Evolutionary conservation across 2,888 invertebrate species (phyloP).

Genomic region (Ferdinandea cuprea): DNA sequence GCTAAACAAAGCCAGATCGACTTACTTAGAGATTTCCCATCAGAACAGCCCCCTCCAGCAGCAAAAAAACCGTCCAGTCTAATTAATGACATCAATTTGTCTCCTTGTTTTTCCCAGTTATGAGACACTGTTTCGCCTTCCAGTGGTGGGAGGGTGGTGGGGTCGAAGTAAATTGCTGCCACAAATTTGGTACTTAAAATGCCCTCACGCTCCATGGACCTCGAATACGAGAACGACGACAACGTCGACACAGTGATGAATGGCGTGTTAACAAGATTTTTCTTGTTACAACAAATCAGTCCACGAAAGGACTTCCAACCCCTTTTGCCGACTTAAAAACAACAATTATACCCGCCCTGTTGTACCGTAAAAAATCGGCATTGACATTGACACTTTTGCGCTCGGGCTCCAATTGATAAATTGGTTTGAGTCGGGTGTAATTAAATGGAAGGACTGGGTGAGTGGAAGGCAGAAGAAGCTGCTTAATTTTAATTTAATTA

Average conservation of each 20-base stretch:
- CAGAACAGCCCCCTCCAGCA: neutral
- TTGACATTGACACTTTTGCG: constrained; percentile 68
- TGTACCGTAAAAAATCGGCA: constrained; percentile 66
- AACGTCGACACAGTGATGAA: constrained; percentile 79
- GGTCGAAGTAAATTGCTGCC: constrained; percentile 75
- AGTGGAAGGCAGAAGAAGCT: constrained; percentile 32
- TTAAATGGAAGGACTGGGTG: constrained; percentile 46
- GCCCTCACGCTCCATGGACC: constrained; percentile 75
- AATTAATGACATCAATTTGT: constrained; percentile 81
- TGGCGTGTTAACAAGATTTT: constrained; percentile 83
- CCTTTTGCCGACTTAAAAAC: constrained; percentile 19
- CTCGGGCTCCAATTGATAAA: constrained; percentile 61
- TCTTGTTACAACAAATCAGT: constrained; percentile 75
- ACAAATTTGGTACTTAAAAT: constrained; percentile 76
- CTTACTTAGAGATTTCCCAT: constrained; percentile 15
- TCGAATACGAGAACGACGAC: constrained; percentile 16
- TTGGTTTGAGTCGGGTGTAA: constrained; percentile 57
- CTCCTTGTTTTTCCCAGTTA: constrained; percentile 75
- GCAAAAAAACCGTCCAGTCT: constrained; percentile 74
- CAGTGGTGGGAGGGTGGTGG: neutral
- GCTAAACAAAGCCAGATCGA: constrained; percentile 36
- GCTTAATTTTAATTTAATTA: constrained; percentile 70
- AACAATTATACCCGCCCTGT: constrained; percentile 30
- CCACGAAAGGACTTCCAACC: constrained; percentile 29
- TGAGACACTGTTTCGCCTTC: constrained; percentile 52